Conservation (phyloP, 2,888 invertebrate species). For the Calephelis perditalis region DNA sequence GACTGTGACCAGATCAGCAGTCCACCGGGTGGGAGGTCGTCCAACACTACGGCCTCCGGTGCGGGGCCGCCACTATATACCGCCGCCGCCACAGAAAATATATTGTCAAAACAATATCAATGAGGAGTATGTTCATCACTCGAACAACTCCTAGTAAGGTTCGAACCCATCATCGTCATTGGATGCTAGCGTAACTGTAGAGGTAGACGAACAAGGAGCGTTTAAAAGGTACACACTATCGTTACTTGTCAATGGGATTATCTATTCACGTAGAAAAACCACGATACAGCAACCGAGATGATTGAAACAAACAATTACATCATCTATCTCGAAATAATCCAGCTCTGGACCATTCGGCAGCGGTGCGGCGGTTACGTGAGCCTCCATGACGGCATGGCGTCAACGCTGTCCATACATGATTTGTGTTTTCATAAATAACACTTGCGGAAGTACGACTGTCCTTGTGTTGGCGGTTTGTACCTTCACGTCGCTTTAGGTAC, state of each 20-base stretch:
- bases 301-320: constrained; percentile 26
- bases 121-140: too few relatives aligned
- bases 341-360: constrained; percentile 25
- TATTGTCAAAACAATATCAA: too few relatives aligned
- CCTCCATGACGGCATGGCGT: constrained; percentile 1
- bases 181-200: too few relatives aligned
- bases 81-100: too few relatives aligned
- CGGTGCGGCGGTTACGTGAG: constrained; percentile 11
- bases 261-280: neutral
- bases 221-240: too few relatives aligned
- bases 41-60: too few relatives aligned
- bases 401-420: constrained; percentile 18
- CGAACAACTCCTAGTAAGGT: too few relatives aligned
- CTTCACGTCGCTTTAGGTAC: neutral
- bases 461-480: neutral
- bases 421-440: constrained; percentile 17
- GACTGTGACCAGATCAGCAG: too few relatives aligned
- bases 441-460: constrained; percentile 1
- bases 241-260: neutral
- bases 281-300: neutral
- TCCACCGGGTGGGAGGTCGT: too few relatives aligned
- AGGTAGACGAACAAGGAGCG: too few relatives aligned
- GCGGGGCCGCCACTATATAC: too few relatives aligned
- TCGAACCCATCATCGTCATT: too few relatives aligned
- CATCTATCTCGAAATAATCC: constrained; percentile 30